A percentile compares a stretch with the other conserved stretches of the same genome.
These are phyloP conservation scores for Blastobasis lacticolella DNA, from an alignment of 2,888 invertebrate species.

Conservation along the genomic window DNA sequence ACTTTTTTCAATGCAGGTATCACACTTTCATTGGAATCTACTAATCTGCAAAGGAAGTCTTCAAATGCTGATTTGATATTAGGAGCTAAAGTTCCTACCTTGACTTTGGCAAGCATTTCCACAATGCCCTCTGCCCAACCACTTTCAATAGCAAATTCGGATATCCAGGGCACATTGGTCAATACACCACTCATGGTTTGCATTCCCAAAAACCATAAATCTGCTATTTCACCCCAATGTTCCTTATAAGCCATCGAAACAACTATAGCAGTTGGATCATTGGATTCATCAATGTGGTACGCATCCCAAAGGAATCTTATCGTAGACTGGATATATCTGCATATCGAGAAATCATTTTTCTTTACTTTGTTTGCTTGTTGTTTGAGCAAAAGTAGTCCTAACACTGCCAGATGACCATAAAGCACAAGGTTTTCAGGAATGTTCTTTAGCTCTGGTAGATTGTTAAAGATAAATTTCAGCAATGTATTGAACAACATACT, in stretches of 20 bases:
- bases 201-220: constrained; percentile 95
- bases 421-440: constrained; percentile 88
- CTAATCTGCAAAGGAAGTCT: constrained; percentile 89
- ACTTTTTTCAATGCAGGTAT: constrained; percentile 85
- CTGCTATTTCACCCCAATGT: constrained; percentile 91
- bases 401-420: constrained; percentile 87
- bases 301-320: constrained; percentile 95
- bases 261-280: constrained; percentile 86
- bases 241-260: constrained; percentile 90
- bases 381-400: constrained; percentile 87
- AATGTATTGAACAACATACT: constrained; percentile 84
- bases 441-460: constrained; percentile 88
- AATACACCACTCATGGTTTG: constrained; percentile 91
- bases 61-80: constrained; percentile 93
- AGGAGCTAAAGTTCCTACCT: constrained; percentile 85
- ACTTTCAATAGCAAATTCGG: constrained; percentile 92
- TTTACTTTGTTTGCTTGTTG: constrained; percentile 88
- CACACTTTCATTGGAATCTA: constrained; percentile 85
- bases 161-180: constrained; percentile 89
- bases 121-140: constrained; percentile 95
- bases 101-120: constrained; percentile 86
- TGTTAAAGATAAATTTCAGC: constrained; percentile 88
- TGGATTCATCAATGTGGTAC: constrained; percentile 90
- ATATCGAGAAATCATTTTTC: constrained; percentile 91
- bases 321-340: constrained; percentile 90